These are phyloP conservation scores for Gastracanthus pulcherrimus DNA, from an alignment of 2,888 invertebrate genomes.

Conservation along the genomic window DNA sequence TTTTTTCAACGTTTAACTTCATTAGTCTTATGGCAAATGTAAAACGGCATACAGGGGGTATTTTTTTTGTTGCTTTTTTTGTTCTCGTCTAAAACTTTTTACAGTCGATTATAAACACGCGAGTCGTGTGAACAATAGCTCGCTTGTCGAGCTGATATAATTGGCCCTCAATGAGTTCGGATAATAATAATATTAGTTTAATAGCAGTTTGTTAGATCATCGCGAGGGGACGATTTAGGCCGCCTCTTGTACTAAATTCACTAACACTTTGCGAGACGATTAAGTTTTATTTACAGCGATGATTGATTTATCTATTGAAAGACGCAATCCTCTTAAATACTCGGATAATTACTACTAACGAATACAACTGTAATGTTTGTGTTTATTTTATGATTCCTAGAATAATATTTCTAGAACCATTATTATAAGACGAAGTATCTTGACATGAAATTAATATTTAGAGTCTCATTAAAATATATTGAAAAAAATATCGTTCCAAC, in stretches of 20 bases:
- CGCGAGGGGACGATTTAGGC: not conserved
- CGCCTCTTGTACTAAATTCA: constrained; percentile 27
- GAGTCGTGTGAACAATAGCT: constrained; percentile 32
- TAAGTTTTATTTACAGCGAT: constrained; percentile 12
- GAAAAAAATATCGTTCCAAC: not conserved
- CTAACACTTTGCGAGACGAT: constrained; percentile 14
- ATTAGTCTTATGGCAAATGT: constrained; percentile 15
- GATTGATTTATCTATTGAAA: not conserved
- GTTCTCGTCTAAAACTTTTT: constrained; percentile 18
- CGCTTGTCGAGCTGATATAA: constrained; percentile 39
- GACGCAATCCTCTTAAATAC: no score
- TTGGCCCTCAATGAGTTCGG: constrained; percentile 53
- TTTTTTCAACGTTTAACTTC: constrained; percentile 1
- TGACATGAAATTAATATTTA: constrained; percentile 8
- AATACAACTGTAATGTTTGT: no score
- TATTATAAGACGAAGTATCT: no score
- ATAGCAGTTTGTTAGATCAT: constrained; percentile 16
- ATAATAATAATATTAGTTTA: constrained; percentile 16
- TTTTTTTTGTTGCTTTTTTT: not conserved
- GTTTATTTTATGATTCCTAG: no score
- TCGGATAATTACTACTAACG: no score
- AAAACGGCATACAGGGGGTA: no score
- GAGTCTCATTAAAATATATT: constrained; percentile 15
- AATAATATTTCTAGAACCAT: no score
- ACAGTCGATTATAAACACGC: constrained; percentile 40